Evolutionary conservation across 2,113 vertebrate species (phyloP), one percentile per base, ranked within the genome.

Genomic region (Oxygymnocypris stewartii): DNA sequence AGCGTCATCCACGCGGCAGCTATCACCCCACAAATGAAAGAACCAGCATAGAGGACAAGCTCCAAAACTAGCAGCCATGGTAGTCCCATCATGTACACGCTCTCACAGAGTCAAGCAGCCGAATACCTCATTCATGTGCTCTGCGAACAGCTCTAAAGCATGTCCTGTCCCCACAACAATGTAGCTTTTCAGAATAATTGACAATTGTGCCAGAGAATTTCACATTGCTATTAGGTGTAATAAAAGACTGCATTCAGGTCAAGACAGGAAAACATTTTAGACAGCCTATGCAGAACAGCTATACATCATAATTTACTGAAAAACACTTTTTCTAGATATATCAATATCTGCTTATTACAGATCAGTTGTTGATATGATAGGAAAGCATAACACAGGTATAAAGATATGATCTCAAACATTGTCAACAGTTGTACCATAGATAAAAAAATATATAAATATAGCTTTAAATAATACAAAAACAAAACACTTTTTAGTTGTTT

Each of bases 21-120:
- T 9, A 96, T 88, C 6, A 96, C 95, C 42, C 96, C 96, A 54
- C 95, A 96, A 40, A 97, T 75, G 89, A 96, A 97, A 0, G 93
- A 94, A 20, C 93, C 90, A 2, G 92, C 90, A 13, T 96, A 93
- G 2, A 97, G 90, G 28, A 23, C 77, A 61, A 97, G 77, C 84
- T 96, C 96, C 49, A 93, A 2, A 51, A 93, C 82, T 35, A 94
- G 91, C 92, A 93, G 77, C 59, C 86, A 90, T 3, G 91, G 47
- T 0, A 94, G 79, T 89, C 93, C 95, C 96, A 96, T 96, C 63
- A n/a, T 83, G 49, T 78, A 54, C 76, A 88, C 85, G 18, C 28
- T 87, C 73, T 79, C 44, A 82, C 25, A 0, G 69, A 59, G 67
- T 84, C 49, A 20, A 84, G 82, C 49, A 51, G 67, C 12, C 49